Conservation (phyloP, 1,140 invertebrate species). For the Doryteuthis pealeii region DNA sequence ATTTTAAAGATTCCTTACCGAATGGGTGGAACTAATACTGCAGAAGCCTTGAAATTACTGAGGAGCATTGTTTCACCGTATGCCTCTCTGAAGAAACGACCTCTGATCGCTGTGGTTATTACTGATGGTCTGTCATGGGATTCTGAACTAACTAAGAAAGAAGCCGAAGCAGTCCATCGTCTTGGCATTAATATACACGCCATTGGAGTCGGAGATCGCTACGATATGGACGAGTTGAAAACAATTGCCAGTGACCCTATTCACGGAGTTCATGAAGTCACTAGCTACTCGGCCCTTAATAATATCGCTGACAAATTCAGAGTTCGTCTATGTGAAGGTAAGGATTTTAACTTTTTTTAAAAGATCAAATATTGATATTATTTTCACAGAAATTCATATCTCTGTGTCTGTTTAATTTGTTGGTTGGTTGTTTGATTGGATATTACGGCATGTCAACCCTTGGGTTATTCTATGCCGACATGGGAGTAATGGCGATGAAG, state of each 20-base stretch:
- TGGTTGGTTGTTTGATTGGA: no score
- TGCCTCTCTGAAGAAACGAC: slow-evolving; percentile 21
- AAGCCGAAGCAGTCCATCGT: slow-evolving; percentile 16
- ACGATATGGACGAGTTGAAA: slow-evolving; percentile 30
- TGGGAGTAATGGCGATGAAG: no score
- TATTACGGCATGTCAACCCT: no score
- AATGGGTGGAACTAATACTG: slow-evolving; percentile 19
- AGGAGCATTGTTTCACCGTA: background rate
- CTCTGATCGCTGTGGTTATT: slow-evolving; percentile 37
- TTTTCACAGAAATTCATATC: no score
- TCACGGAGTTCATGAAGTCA: slow-evolving; percentile 34
- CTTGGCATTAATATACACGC: slow-evolving; percentile 33
- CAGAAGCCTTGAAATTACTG: slow-evolving; percentile 14
- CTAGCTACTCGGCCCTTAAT: slow-evolving; percentile 30
- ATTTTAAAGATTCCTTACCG: slow-evolving; percentile 24
- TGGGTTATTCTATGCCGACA: no score
- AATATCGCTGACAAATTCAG: slow-evolving; percentile 30
- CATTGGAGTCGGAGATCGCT: slow-evolving; percentile 36
- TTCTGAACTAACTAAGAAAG: slow-evolving; percentile 16
- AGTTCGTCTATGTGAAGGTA: slow-evolving; percentile 37
- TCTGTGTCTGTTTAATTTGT: no score
- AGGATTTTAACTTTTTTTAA: background rate
- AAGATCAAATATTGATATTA: no score
- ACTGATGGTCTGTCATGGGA: slow-evolving; percentile 43
- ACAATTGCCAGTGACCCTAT: slow-evolving; percentile 33